phyloP scores from a whole-genome alignment of 2,797 vertebrate species.

The Alauda arvensis region DNA sequence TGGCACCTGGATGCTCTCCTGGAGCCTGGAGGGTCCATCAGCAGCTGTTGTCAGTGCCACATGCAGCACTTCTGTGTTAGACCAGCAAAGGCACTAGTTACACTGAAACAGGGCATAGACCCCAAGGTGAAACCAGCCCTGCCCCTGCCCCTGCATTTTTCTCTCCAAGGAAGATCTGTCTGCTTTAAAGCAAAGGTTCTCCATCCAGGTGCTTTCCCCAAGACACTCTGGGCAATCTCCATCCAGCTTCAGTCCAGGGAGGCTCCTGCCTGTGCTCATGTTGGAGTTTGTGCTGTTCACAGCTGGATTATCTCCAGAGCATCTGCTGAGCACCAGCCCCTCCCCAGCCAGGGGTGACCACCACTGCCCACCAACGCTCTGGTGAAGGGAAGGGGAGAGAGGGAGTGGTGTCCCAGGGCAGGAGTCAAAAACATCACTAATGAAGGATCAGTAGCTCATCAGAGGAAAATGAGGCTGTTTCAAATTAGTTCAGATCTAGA shows the following conservation, averaged over 20 bases:
- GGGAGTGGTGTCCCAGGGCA: not conserved
- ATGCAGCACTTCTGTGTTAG: not conserved
- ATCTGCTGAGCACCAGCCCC: not conserved
- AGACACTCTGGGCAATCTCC: not conserved
- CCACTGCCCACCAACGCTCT: not conserved
- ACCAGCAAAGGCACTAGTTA: not conserved
- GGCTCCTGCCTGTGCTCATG: not conserved
- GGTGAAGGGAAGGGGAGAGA: not conserved
- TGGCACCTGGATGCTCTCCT: not conserved
- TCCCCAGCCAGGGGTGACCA: not conserved
- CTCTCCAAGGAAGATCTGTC: not conserved
- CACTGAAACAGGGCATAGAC: not conserved
- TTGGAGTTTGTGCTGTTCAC: not conserved
- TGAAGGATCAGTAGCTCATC: slow-evolving; percentile 40
- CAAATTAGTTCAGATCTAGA: slow-evolving; percentile 38
- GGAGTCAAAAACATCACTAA: not conserved
- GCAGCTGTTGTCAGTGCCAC: not conserved
- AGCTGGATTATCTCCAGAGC: not conserved
- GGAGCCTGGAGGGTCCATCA: not conserved
- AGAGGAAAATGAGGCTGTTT: slow-evolving; percentile 28
- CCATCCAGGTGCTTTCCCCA: not conserved
- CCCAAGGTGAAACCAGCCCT: not conserved
- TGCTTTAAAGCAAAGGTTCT: not conserved
- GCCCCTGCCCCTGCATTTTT: not conserved
- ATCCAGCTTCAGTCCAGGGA: not conserved